These are phyloP conservation scores for Diplosoma virens DNA, from an alignment of 23 tunicate species.

Conservation along the genomic window DNA sequence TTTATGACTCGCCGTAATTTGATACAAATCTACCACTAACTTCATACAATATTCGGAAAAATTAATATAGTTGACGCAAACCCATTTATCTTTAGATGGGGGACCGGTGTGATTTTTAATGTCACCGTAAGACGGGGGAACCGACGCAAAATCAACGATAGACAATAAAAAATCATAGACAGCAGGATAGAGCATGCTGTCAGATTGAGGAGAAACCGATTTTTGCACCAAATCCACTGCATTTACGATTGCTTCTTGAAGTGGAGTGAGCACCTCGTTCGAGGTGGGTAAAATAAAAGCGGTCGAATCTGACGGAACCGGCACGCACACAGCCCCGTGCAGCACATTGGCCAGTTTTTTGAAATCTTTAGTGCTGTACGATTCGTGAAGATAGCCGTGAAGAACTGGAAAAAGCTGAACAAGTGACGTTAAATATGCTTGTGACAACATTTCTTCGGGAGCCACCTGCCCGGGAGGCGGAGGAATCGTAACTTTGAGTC, in stretches of 20 bases:
- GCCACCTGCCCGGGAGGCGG: constrained; percentile 66
- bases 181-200: constrained; percentile 76
- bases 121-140: constrained; percentile 81
- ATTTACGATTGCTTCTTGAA: constrained; percentile 60
- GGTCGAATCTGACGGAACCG: constrained; percentile 79
- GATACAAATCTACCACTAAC: constrained; percentile 70
- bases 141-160: constrained; percentile 56
- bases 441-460: constrained; percentile 76
- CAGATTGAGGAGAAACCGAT: constrained; percentile 75
- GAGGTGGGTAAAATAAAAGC: constrained; percentile 79
- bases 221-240: constrained; percentile 65
- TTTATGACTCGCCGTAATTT: constrained; percentile 91
- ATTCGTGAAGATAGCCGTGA: constrained; percentile 44
- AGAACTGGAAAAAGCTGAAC: constrained; percentile 55
- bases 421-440: constrained; percentile 75
- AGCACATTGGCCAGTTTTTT: constrained; percentile 55
- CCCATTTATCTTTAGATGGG: constrained; percentile 58
- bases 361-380: constrained; percentile 53
- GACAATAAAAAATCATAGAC: constrained; percentile 62
- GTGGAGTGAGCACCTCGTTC: constrained; percentile 54
- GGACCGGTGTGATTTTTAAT: constrained; percentile 47
- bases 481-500: constrained; percentile 55
- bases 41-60: constrained; percentile 86
- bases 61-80: constrained; percentile 61
- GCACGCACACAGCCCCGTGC: constrained; percentile 59